A percentile compares a stretch with the other conserved stretches of the same genome.
Evolutionary conservation across 2,888 invertebrate genomes (phyloP).

Genomic region (Sialis lutaria): DNA sequence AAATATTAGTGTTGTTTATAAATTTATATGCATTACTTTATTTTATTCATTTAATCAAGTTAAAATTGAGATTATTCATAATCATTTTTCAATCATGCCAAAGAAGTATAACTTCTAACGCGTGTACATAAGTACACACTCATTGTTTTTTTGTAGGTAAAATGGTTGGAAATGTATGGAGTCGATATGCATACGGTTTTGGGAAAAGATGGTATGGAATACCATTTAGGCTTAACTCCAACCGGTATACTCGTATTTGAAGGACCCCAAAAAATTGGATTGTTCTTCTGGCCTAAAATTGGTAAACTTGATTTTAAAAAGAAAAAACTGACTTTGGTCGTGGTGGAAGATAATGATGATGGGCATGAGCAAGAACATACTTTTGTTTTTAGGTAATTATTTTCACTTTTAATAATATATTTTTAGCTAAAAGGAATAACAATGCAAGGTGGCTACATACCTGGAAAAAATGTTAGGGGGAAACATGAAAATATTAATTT

Average conservation of each 20-base stretch:
- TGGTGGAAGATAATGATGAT: constrained; percentile 97
- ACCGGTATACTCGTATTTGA: constrained; percentile 98
- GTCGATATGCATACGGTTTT: constrained; percentile 97
- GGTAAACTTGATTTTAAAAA: constrained; percentile 95
- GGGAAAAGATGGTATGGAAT: constrained; percentile 94
- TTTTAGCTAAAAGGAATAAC: neutral
- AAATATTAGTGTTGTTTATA: no score
- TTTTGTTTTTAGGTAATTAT: constrained; percentile 70
- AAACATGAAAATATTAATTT: no score
- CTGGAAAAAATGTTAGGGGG: no score
- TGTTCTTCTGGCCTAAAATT: constrained; percentile 99
- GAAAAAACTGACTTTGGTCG: constrained; percentile 90
- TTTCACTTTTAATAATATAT: neutral
- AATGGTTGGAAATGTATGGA: constrained; percentile 97
- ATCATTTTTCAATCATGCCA: no score
- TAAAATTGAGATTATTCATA: no score
- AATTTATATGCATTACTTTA: no score
- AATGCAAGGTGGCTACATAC: no score
- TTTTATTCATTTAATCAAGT: no score
- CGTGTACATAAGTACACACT: no score
- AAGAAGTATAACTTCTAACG: no score
- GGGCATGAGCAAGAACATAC: constrained; percentile 96
- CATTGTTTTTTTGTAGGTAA: constrained; percentile 28
- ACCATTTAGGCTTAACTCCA: constrained; percentile 90
- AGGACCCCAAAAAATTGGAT: constrained; percentile 86